Percentiles rank a stretch among this genome's conserved stretches.
Evolutionary conservation across 2,888 invertebrate species (phyloP).

Genomic region (Scaptomyza parva): DNA sequence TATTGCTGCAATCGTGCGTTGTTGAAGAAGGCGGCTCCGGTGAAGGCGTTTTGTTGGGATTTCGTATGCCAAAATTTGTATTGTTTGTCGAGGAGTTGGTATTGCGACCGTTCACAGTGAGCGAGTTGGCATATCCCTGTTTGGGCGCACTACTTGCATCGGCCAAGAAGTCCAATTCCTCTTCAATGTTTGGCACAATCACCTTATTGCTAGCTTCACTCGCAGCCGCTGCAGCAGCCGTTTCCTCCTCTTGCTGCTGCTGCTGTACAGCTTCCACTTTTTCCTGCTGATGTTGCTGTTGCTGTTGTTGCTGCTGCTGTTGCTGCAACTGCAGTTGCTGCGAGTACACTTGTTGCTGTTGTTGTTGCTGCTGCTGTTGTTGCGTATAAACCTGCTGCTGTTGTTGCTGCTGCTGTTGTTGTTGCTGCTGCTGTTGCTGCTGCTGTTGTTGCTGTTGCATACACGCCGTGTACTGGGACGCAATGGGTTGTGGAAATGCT

Average conservation of each 20-base stretch:
- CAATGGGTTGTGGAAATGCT: slow-evolving; percentile 83
- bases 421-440: slow-evolving; percentile 72
- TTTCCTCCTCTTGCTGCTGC: slow-evolving; percentile 60
- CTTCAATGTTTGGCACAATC: slow-evolving; percentile 94
- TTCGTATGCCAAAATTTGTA: slow-evolving; percentile 83
- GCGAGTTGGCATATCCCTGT: slow-evolving; percentile 80
- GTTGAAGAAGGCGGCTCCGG: slow-evolving; percentile 85
- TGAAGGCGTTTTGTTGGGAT: slow-evolving; percentile 85
- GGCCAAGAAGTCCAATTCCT: slow-evolving; percentile 93
- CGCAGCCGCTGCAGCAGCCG: slow-evolving; percentile 80
- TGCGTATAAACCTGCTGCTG: slow-evolving; percentile 73
- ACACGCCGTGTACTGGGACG: slow-evolving; percentile 83
- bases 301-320: slow-evolving; percentile 73
- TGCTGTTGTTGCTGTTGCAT: slow-evolving; percentile 82
- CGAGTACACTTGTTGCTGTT: slow-evolving; percentile 70
- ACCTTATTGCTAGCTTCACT: slow-evolving; percentile 92
- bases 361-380: slow-evolving; percentile 68
- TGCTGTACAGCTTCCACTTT: slow-evolving; percentile 64
- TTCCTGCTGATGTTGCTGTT: slow-evolving; percentile 66
- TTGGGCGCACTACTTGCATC: slow-evolving; percentile 74
- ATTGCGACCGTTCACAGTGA: slow-evolving; percentile 64
- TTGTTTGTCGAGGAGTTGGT: slow-evolving; percentile 78
- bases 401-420: slow-evolving; percentile 78
- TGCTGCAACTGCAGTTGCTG: slow-evolving; percentile 72
- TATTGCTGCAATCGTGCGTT: slow-evolving; percentile 57